Conservation (phyloP, 2,888 invertebrate genomes). For the Coelopa pilipes region DNA sequence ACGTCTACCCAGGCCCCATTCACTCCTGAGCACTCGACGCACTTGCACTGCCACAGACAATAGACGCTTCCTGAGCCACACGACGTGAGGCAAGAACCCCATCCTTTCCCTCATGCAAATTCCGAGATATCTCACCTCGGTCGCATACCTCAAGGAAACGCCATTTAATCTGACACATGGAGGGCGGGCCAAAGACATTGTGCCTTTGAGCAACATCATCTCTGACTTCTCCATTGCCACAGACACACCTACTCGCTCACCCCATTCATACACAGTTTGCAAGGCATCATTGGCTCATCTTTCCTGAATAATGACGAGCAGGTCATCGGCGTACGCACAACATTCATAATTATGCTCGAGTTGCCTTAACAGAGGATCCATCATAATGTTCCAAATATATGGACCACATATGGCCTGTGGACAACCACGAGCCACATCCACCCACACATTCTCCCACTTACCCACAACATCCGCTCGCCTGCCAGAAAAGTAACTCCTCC, state of each 20-base stretch:
- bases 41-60: neutral
- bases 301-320: slow-evolving; percentile 30
- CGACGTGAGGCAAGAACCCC: neutral
- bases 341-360: slow-evolving; percentile 13
- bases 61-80: neutral
- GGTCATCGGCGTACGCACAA: slow-evolving; percentile 37
- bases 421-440: slow-evolving; percentile 33
- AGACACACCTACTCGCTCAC: slow-evolving; percentile 30
- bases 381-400: slow-evolving; percentile 45
- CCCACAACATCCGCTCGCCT: slow-evolving; percentile 13
- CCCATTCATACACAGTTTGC: slow-evolving; percentile 30
- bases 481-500: slow-evolving; percentile 25
- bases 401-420: slow-evolving; percentile 42
- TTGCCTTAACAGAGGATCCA: slow-evolving; percentile 38
- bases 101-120: neutral
- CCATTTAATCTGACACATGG: slow-evolving; percentile 5
- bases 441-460: neutral
- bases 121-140: slow-evolving; percentile 12
- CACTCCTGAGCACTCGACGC: neutral
- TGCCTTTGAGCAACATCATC: slow-evolving; percentile 40
- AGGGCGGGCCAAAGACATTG: slow-evolving; percentile 3
- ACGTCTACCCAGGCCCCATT: slow-evolving; percentile 14
- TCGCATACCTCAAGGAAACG: slow-evolving; percentile 1
- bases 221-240: slow-evolving; percentile 37
- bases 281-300: neutral